Evolutionary conservation across 2,113 vertebrate genomes (phyloP).

Genomic region (Otis tarda): DNA sequence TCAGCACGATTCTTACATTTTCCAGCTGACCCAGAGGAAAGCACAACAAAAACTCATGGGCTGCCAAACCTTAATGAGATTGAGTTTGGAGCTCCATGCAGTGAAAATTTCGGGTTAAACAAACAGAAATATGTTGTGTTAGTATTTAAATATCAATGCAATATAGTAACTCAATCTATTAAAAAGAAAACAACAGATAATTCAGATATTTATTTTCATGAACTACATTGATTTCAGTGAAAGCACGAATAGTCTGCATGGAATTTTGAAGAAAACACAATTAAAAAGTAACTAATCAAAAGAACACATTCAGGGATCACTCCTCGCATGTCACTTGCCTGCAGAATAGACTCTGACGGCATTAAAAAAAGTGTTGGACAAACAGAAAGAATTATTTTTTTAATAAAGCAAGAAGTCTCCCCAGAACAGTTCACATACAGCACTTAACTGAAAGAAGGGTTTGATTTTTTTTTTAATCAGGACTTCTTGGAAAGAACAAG

Average conservation of each 20-base stretch:
- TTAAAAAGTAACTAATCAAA: background rate
- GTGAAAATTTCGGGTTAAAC: background rate
- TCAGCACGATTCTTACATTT: background rate
- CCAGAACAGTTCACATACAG: background rate
- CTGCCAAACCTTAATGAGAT: background rate
- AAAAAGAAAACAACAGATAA: background rate
- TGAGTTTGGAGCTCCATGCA: background rate
- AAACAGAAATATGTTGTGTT: background rate
- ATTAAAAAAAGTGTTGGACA: background rate
- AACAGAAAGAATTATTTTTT: background rate
- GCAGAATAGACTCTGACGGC: background rate
- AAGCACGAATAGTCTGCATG: background rate
- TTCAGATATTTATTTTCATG: background rate
- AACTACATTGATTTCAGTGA: background rate
- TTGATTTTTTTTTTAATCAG: background rate
- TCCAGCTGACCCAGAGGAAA: conserved; percentile 6
- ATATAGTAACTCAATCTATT: background rate
- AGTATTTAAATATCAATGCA: background rate
- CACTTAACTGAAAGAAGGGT: background rate
- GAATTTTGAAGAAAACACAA: background rate
- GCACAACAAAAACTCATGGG: background rate
- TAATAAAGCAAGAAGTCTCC: background rate
- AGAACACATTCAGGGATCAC: background rate
- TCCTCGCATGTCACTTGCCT: background rate
- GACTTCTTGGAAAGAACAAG: background rate